Conservation (phyloP, 1,140 invertebrate genomes). For the Caenorhabditis elegans region WBcel235 BX284605.5:11188001-11188500, state of each 20-base stretch:
- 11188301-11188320: not conserved
- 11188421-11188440: not conserved
- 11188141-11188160: no score
- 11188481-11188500: conserved; percentile 9
- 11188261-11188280: not conserved
- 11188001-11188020: no score
- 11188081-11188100: no score
- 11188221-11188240: not conserved
- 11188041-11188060: no score
- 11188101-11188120: no score
- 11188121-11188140: no score
- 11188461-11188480: not conserved
- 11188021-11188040: no score
- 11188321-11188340: not conserved
- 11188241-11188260: not conserved
- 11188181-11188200: no score
- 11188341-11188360: not conserved
- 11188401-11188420: not conserved
- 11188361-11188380: not conserved
- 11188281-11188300: not conserved
- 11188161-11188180: no score
- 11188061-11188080: no score
- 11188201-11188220: no score
- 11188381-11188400: not conserved
- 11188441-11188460: not conserved